Evolutionary conservation across 2,797 vertebrate species (phyloP), one percentile per base, ranked within the genome.

Genomic region (Lagodon rhomboides): DNA sequence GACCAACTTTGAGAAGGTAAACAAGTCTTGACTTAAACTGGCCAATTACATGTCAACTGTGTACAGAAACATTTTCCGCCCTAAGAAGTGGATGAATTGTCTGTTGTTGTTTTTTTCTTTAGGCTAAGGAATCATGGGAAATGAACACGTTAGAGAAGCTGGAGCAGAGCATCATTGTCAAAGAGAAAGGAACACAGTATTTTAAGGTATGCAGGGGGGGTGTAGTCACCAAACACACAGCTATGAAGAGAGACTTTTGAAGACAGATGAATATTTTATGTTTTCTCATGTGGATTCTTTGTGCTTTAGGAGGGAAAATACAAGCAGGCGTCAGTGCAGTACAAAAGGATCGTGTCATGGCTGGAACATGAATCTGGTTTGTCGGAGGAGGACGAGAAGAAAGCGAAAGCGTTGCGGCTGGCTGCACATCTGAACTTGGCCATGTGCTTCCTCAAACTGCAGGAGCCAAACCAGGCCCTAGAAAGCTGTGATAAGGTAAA

Each of bases 111-210:
- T 75, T 53, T 74, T 73, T 50, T 66, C 49, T 77, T 59, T 55
- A 99, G 98, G 97, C 97, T n/a, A 99, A 99, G 80, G 98, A 99
- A 68, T 97, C 98, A 1, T 99, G 98, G 98, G 98, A 99, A 89
- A 98, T 99, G 98, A 98, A 95, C 87, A 92, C 95, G 0, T 73
- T 81, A 43, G 98, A 99, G 93, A 99, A 99, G 89, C 77, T 99
- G 88, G 97, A 99, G 50, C 98, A 99, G 92, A 97, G 97, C 51
- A 1, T 17, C 72, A 96, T 99, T 27, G 96, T 98, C 73, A 99
- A 99, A 91, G 98, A 98, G 84, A 97, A 97, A 62, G 98, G 98
- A 84, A 98, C 98, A 1, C 95, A 96, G 63, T 97, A 97, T 89
- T 99, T 98, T 91, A 99, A 98, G 96, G 98, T 99, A 89, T 84